Base-by-base conservation (phyloP, 2,888 invertebrate species). In the Hypolimnas misippus region DNA sequence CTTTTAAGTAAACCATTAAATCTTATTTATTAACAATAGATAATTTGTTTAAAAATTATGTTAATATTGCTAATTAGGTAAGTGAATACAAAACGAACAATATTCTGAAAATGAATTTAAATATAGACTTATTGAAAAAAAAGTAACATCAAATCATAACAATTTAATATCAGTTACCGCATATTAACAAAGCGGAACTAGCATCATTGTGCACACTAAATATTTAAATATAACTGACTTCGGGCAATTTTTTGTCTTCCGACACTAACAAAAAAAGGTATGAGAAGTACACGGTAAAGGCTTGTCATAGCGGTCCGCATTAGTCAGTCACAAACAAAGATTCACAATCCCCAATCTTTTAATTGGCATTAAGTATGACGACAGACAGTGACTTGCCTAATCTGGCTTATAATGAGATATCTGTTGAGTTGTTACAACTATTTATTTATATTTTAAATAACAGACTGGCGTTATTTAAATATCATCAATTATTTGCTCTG, bases 291-390 rank as follows among this genome's bases (percentile, higher is more conserved):
- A 62, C 16, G 44, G 53, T 57, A 64, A 64, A 73, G 73, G 73
- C 76, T 75, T 78, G 80, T 81, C 80, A 78, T 77, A 77, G 72
- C 76, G 76, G 75, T 74, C 80, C 80, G 86, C 82, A 87, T 88
- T 86, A 89, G 82, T 85, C 79, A 80, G 83, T 77, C 78, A 75
- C 88, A 89, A 91, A 90, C 90, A 91, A 87, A 89, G 89, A 91
- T 87, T 81, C 86, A 85, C 85, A 86, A 88, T 88, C 81, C 79
- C 73, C 86, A 89, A 89, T 91, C 89, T 91, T 92, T 91, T 92
- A 92, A 92, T 92, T 91, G 92, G 92, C 89, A 89, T 91, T 88
- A 89, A 86, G 81, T 83, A 89, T 91, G 92, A 86, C 89, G 90
- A 89, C 84, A 90, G 85, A 82, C 81, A 73, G 86, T 92, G 92